Evolutionary conservation across 2,888 invertebrate genomes (phyloP), one percentile per base, ranked within the genome.

Genomic region (Hydrotaea cyrtoneurina): DNA sequence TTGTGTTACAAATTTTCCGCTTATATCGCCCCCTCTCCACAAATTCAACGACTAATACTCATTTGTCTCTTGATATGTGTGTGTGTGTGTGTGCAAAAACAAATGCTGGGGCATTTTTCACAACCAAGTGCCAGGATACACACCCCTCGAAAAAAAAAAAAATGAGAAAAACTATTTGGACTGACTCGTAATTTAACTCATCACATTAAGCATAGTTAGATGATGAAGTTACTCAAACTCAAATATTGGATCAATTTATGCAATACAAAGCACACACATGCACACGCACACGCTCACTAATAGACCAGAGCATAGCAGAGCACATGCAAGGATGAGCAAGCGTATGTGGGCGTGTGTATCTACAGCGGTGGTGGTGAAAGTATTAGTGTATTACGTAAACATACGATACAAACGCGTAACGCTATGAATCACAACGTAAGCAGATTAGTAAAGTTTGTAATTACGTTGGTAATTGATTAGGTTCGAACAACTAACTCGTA

Each of bases 401-500:
- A 80, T 31, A 57, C 66, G 26, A 69, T 80, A 74, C 55, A 19
- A 77, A 77, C 46, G 79, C 81, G 81, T 79, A 66, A 55, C 62
- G 69, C 79, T 82, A 71, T 82, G 79, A 82, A 85, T 85, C 82
- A 83, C 82, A 78, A 87, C 86, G 88, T 90, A 92, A 91, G 90
- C 90, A 90, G 92, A 92, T 92, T 92, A 92, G 89, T 87, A 90
- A 92, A 92, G 90, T 92, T 92, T 91, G 91, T 92, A 92, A 92
- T 92, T 92, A 91, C 89, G 91, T 91, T 90, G 92, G 92, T 92
- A 92, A 92, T 92, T 92, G 92, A 92, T 92, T 92, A 92, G 92
- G 91, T 92, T 92, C 92, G 91, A 92, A 92, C 92, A 92, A 92
- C 92, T 91, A 91, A 91, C 91, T 92, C 90, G 89, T 91, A 92